These are phyloP conservation scores for Hycleus phaleratus DNA, from an alignment of 1,140 invertebrate species.

Conservation along the genomic window DNA sequence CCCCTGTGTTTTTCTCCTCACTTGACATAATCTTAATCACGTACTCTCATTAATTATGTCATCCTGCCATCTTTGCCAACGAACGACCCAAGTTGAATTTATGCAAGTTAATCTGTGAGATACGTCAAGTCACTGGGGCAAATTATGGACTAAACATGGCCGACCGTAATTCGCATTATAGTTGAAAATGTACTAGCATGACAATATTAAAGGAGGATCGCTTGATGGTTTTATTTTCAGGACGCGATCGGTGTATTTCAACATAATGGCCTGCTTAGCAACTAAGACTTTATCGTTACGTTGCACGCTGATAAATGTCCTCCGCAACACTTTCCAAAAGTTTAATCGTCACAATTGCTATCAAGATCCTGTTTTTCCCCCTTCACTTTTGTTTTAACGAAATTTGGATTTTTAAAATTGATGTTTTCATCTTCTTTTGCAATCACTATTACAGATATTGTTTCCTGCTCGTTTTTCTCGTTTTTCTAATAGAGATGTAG, in stretches of 20 bases:
- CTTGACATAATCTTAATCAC: constrained; percentile 34
- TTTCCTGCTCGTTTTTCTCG: too few species aligned
- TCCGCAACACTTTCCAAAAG: too few species aligned
- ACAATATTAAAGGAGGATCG: constrained; percentile 12
- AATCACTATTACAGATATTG: too few species aligned
- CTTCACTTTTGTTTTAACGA: too few species aligned
- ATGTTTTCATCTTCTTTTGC: too few species aligned
- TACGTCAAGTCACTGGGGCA: constrained; percentile 16
- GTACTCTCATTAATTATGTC: constrained; percentile 35
- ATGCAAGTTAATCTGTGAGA: constrained; percentile 34
- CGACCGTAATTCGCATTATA: constrained; percentile 19
- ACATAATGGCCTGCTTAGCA: constrained; percentile 5
- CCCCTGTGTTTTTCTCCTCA: constrained; percentile 23
- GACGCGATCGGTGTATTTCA: not conserved
- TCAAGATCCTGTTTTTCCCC: too few species aligned
- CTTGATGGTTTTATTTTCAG: constrained; percentile 9
- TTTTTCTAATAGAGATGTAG: too few species aligned
- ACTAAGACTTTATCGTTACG: not conserved
- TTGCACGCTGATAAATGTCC: not conserved
- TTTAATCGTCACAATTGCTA: too few species aligned
- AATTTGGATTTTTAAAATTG: too few species aligned
- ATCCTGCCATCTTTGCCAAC: constrained; percentile 22
- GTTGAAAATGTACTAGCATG: too few species aligned
- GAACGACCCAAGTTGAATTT: constrained; percentile 19
- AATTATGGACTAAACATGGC: constrained; percentile 32